Evolutionary conservation across 1,140 invertebrate genomes (phyloP).

Genomic region (Drosophila navojoa): DNA sequence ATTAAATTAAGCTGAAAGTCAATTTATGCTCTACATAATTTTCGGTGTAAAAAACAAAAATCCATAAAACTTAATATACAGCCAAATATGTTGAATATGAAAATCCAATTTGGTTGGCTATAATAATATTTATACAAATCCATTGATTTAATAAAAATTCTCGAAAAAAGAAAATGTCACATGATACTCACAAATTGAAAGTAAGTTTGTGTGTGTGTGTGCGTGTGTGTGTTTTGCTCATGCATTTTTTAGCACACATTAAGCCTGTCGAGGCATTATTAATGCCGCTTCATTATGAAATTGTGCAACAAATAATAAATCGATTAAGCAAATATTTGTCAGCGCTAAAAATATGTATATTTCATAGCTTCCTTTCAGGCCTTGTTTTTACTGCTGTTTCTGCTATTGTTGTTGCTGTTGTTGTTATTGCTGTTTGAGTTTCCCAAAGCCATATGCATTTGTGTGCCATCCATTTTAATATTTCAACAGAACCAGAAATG

Average conservation of each 20-base stretch:
- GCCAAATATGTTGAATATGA: not conserved
- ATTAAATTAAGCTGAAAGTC: no score
- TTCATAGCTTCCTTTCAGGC: conserved; percentile 45
- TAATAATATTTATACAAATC: not conserved
- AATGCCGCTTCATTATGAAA: conserved; percentile 76
- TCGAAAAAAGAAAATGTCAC: not conserved
- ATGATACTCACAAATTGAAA: conserved; percentile 6
- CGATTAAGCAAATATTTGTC: conserved; percentile 81
- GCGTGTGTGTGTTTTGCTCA: conserved; percentile 6
- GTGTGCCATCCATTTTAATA: conserved; percentile 80
- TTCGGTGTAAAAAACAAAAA: not conserved
- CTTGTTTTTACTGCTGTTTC: not conserved
- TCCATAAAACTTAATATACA: not conserved
- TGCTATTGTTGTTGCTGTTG: not conserved
- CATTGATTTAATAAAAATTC: conserved; percentile 1
- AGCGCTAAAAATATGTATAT: conserved; percentile 68
- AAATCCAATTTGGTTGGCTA: not conserved
- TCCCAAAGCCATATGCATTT: conserved; percentile 58
- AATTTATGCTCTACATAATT: no score
- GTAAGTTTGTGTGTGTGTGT: not conserved
- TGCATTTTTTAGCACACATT: conserved; percentile 68
- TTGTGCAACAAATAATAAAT: conserved; percentile 81
- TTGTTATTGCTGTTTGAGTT: conserved; percentile 2
- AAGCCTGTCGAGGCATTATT: conserved; percentile 63
- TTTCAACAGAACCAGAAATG: conserved; percentile 82